Percentiles rank a stretch among this genome's conserved stretches.
Evolutionary conservation across 2,113 vertebrate genomes (phyloP).

Genomic region (Bubo blakistoni): DNA sequence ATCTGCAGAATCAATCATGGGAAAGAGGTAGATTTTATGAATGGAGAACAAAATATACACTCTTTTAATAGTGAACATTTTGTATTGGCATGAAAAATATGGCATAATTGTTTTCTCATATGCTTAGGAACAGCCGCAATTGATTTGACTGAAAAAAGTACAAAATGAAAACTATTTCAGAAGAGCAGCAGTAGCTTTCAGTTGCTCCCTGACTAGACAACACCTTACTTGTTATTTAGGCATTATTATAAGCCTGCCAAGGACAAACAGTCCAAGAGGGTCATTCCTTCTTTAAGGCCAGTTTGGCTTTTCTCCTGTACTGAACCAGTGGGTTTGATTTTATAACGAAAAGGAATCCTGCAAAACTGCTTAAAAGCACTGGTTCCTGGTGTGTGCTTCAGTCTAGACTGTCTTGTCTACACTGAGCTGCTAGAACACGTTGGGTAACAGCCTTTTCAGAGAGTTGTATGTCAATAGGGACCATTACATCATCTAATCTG

Average conservation of each 20-base stretch:
- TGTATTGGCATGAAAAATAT: neutral
- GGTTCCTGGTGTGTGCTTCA: neutral
- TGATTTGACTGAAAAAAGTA: neutral
- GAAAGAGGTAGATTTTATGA: slow-evolving; percentile 40
- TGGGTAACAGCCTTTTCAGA: neutral
- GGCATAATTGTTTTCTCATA: slow-evolving; percentile 6
- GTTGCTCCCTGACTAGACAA: neutral
- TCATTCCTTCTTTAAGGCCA: neutral
- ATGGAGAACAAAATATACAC: slow-evolving; percentile 7
- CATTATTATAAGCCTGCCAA: neutral
- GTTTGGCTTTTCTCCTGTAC: neutral
- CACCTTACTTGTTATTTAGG: neutral
- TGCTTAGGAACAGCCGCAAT: neutral
- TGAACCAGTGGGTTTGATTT: neutral
- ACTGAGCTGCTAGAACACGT: neutral
- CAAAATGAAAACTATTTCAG: slow-evolving; percentile 18
- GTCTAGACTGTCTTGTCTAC: neutral
- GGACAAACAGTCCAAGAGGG: neutral
- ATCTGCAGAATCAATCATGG: slow-evolving; percentile 19
- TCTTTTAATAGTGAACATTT: neutral
- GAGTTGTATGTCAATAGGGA: neutral
- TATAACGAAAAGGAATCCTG: neutral
- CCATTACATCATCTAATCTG: neutral
- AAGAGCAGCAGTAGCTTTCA: slow-evolving; percentile 15
- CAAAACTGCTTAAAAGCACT: neutral